Percentiles rank a stretch among this genome's conserved stretches.
Evolutionary conservation across 2,113 vertebrate species (phyloP).

Genomic region (Ptilonorhynchus violaceus): DNA sequence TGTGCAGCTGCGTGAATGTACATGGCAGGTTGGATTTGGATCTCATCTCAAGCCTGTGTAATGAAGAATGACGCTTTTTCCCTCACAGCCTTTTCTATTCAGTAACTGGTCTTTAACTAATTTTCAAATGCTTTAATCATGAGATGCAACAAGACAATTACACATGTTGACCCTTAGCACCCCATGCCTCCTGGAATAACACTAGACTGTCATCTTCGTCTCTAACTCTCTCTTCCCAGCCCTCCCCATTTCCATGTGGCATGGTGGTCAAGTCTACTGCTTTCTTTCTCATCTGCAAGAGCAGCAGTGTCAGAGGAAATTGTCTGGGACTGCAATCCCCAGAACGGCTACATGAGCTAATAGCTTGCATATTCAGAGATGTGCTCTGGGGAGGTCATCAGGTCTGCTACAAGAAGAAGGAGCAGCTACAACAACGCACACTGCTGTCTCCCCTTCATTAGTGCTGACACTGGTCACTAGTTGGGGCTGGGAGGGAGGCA

Average conservation of each 20-base stretch:
- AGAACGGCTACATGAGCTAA: not conserved
- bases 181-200: not conserved
- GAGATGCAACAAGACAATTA: conserved; percentile 21
- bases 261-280: not conserved
- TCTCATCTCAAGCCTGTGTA: not conserved
- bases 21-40: conserved; percentile 14
- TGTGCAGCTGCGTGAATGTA: not conserved
- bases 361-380: conserved; percentile 2
- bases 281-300: not conserved
- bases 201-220: not conserved
- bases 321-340: not conserved
- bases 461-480: not conserved
- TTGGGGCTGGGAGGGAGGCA: not conserved
- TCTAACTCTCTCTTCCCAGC: not conserved
- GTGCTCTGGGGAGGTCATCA: not conserved
- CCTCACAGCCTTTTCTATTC: not conserved
- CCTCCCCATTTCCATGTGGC: not conserved
- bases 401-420: not conserved
- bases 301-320: not conserved
- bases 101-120: conserved; percentile 43
- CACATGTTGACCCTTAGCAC: not conserved
- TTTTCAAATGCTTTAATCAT: conserved; percentile 37
- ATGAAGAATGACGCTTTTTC: not conserved
- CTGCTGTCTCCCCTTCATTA: not conserved
- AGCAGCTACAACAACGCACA: not conserved